These are phyloP conservation scores for Spisula subtruncata DNA, from an alignment of 2,888 invertebrate species.

Conservation along the genomic window DNA sequence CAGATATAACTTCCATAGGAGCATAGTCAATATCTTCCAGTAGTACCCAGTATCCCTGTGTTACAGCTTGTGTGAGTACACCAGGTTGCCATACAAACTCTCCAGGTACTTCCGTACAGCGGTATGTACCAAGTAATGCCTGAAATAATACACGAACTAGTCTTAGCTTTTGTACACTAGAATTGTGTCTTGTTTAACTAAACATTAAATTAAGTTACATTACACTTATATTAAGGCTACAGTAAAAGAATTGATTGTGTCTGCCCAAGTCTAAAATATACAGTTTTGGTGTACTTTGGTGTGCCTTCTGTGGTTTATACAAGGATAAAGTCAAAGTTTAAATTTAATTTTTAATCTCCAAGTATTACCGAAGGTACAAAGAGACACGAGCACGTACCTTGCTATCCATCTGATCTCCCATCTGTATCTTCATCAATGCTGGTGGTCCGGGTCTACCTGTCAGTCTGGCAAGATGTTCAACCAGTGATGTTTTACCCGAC, in stretches of 20 bases:
- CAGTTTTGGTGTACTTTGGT: too few species aligned
- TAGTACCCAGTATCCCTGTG: constrained; percentile 92
- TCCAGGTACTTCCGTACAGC: constrained; percentile 98
- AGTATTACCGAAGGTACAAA: too few species aligned
- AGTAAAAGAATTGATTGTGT: too few species aligned
- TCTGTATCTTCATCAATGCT: constrained; percentile 94
- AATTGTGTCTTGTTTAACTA: too few species aligned
- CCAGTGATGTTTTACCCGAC: constrained; percentile 96
- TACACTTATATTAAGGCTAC: too few species aligned
- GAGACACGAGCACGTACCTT: constrained; percentile 89
- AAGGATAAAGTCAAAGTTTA: too few species aligned
- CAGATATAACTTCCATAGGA: constrained; percentile 96
- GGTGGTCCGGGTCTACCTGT: constrained; percentile 90
- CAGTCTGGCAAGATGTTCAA: constrained; percentile 94
- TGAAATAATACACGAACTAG: constrained; percentile 70
- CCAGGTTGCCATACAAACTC: constrained; percentile 99
- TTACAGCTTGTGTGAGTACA: constrained; percentile 92
- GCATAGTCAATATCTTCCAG: constrained; percentile 98
- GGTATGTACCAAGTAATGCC: constrained; percentile 96
- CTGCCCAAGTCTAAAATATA: too few species aligned
- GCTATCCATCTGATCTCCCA: constrained; percentile 98
- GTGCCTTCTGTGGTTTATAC: too few species aligned
- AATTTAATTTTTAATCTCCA: too few species aligned
- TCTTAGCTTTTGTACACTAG: too few species aligned
- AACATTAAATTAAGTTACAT: too few species aligned